Evolutionary conservation across 1,140 invertebrate genomes (phyloP), one percentile per base, ranked within the genome.

Genomic region (Micrasema longulum): DNA sequence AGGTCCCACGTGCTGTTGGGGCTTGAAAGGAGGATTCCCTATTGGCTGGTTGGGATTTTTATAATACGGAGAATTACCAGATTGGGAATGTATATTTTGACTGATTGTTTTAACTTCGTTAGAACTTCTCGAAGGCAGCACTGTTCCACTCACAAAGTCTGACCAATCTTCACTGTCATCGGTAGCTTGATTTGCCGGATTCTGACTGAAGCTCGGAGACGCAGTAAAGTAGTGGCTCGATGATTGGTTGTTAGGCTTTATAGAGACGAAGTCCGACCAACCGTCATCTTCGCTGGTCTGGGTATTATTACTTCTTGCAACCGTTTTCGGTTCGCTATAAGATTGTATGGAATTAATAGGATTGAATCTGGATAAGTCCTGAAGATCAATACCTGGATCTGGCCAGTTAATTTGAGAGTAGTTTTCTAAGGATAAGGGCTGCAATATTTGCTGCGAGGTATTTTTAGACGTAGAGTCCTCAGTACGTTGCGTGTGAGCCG

Each of bases 401-500:
- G 89, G 89, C 89, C 89, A 91, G 76, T 89, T 87, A 16, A 90
- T 89, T 72, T 86, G 84, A 0, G 87, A 87, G 71, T 79, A 84
- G 73, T 82, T 82, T 75, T 85, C 84, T 69, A 85, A 77, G 1
- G 83, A 83, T 22, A 84, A 72, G 6, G 84, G 84, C 72, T 85
- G 82, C 65, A 85, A 75, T 71, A 85, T 85, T 79, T 85, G 84
- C 23, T 78, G 79, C n/a, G 78, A 76, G 31, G 79, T 80, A 62
- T 79, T 78, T 69, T 81, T 81, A 50, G 57, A 74, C 11, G 16
- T 5, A n/a, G 23, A 18, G 9, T 74, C 69, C 26, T 69, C 57
- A 3, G 12, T 9, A 10, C 38, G 68, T n/a, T 63, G 64, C 20
- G 16, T 6, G 1, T 38, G 50, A 1, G 41, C 50, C 11, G 74